A percentile compares a stretch with the other conserved stretches of the same genome.
These are phyloP conservation scores for Drosophila basisetae DNA, from an alignment of 2,888 invertebrate species.

Conservation along the genomic window DNA sequence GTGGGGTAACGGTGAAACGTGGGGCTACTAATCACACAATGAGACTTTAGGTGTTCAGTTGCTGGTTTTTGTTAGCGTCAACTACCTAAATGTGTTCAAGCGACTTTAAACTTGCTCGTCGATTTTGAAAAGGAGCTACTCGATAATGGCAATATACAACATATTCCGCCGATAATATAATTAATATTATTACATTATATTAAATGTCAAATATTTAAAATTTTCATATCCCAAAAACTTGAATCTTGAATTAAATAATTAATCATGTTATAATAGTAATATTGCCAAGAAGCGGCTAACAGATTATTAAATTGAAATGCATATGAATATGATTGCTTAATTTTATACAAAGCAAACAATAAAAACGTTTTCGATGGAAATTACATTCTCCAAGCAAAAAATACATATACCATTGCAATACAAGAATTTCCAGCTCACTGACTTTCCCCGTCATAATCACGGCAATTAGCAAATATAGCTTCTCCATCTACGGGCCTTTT, in stretches of 20 bases:
- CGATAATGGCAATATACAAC: not conserved
- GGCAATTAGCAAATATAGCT: slow-evolving; percentile 73
- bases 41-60: slow-evolving; percentile 38
- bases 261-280: not conserved
- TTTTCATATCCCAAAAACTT: not conserved
- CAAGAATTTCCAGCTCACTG: slow-evolving; percentile 33
- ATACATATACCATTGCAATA: not conserved
- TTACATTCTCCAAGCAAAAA: not conserved
- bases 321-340: not conserved
- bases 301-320: not conserved
- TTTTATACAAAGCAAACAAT: not conserved
- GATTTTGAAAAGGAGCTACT: not conserved
- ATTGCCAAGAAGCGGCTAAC: not conserved
- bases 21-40: slow-evolving; percentile 10
- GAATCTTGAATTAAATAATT: no score
- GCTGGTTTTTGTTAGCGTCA: slow-evolving; percentile 32
- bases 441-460: slow-evolving; percentile 58
- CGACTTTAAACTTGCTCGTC: slow-evolving; percentile 11
- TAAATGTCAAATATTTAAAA: not conserved
- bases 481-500: slow-evolving; percentile 25
- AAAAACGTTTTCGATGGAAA: not conserved
- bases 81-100: slow-evolving; percentile 21
- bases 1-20: not conserved
- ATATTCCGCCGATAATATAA: not conserved
- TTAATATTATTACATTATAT: no score